Percentiles rank a stretch among this genome's conserved stretches.
Conservation (phyloP, 2,797 vertebrate genomes). For the Amphiprion clarkii region DNA sequence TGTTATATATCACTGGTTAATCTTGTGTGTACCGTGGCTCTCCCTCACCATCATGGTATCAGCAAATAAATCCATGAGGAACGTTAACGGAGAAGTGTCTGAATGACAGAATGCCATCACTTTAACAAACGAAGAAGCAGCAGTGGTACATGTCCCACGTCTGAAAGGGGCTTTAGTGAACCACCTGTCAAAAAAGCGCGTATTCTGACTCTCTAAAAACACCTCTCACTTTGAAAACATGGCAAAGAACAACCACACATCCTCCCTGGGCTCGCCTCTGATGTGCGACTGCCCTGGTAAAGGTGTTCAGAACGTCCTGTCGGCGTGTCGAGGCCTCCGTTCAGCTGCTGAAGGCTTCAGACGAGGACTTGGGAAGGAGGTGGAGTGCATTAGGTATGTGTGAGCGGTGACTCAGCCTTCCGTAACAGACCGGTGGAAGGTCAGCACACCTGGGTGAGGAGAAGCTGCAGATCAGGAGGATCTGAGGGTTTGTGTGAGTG, state of each 20-base stretch:
- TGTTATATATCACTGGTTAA: too few species aligned
- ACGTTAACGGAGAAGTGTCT: too few species aligned
- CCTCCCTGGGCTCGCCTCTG: slow-evolving; percentile 5
- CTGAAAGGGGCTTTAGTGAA: too few species aligned
- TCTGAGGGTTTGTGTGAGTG: not conserved
- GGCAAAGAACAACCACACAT: not conserved
- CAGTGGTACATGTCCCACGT: too few species aligned
- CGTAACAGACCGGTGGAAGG: slow-evolving; percentile 45
- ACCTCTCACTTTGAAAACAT: not conserved
- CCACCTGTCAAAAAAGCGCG: too few species aligned
- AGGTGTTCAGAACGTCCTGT: slow-evolving; percentile 24
- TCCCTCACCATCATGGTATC: too few species aligned
- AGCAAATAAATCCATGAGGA: too few species aligned
- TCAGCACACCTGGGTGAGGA: slow-evolving; percentile 52
- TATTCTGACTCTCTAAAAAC: too few species aligned
- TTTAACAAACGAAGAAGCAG: too few species aligned
- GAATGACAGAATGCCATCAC: too few species aligned
- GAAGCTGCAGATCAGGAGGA: slow-evolving; percentile 34
- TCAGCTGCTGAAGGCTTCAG: slow-evolving; percentile 41
- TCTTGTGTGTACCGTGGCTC: too few species aligned
- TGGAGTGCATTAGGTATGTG: slow-evolving; percentile 42
- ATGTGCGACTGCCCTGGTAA: slow-evolving; percentile 3
- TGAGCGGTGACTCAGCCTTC: slow-evolving; percentile 61
- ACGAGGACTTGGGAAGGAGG: slow-evolving; percentile 9
- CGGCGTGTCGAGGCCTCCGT: slow-evolving; percentile 20